Evolutionary conservation across 2,888 invertebrate species (phyloP).

Genomic region (Clunio marinus): DNA sequence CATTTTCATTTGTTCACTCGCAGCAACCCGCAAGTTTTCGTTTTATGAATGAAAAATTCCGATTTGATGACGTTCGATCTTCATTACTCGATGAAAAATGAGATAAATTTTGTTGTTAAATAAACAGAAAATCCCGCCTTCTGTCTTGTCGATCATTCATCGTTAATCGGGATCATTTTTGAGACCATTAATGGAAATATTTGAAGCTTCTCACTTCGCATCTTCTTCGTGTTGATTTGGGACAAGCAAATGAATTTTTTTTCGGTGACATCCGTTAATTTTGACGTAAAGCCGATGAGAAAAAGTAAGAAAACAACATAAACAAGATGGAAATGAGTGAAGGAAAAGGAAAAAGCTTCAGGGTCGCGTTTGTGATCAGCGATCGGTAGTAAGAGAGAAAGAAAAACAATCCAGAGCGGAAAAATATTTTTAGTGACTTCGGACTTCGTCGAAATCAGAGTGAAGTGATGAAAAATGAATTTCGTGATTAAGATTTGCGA

Average conservation of each 20-base stretch:
- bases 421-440: background rate
- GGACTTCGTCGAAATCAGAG: background rate
- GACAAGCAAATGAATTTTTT: background rate
- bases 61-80: background rate
- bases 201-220: background rate
- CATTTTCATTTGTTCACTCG: background rate
- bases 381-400: background rate
- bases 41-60: conserved; percentile 14
- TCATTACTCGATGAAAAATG: background rate
- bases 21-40: background rate
- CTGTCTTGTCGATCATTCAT: background rate
- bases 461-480: background rate
- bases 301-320: background rate
- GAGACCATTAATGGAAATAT: background rate
- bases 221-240: background rate
- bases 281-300: background rate
- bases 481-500: background rate
- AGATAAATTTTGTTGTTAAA: background rate
- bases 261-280: background rate
- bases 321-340: conserved; percentile 1
- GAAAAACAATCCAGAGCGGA: background rate
- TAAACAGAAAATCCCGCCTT: background rate
- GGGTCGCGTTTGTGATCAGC: background rate
- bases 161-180: conserved; percentile 3
- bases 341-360: conserved; percentile 2